Conservation (phyloP, 2,797 vertebrate species). For the Poeciliopsis turneri region DNA sequence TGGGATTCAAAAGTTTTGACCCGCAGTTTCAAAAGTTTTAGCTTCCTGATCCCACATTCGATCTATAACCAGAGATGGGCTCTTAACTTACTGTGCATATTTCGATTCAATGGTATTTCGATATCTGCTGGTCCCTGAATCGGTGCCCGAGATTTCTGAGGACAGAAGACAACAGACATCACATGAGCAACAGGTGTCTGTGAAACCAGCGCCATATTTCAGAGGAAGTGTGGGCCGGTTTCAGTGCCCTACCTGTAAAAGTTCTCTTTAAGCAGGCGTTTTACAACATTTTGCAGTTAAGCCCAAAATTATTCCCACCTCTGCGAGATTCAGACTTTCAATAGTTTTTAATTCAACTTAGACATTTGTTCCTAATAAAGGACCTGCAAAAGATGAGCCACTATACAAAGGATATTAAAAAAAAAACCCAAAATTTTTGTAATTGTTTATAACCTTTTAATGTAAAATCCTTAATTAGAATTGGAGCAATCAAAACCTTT, state of each 20-base stretch:
- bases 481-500: not conserved
- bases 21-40: not conserved
- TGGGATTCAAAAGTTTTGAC: not conserved
- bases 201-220: slow-evolving; percentile 2
- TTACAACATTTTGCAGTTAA: not conserved
- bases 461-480: not conserved
- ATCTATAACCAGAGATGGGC: not conserved
- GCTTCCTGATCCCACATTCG: not conserved
- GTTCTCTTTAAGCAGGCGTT: not conserved
- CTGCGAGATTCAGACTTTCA: not conserved
- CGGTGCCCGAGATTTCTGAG: slow-evolving; percentile 31
- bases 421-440: not conserved
- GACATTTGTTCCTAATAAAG: not conserved
- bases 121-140: slow-evolving; percentile 44
- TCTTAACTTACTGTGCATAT: slow-evolving; percentile 48
- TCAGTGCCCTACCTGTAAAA: not conserved
- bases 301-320: not conserved
- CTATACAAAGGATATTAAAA: not conserved
- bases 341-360: not conserved
- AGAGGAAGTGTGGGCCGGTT: not conserved
- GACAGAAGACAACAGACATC: slow-evolving; percentile 11
- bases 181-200: slow-evolving; percentile 19
- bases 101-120: slow-evolving; percentile 63
- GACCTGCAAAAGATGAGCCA: not conserved
- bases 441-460: not conserved